Conservation (phyloP, 1,140 invertebrate genomes). For the Rhopalosiphum padi region DNA sequence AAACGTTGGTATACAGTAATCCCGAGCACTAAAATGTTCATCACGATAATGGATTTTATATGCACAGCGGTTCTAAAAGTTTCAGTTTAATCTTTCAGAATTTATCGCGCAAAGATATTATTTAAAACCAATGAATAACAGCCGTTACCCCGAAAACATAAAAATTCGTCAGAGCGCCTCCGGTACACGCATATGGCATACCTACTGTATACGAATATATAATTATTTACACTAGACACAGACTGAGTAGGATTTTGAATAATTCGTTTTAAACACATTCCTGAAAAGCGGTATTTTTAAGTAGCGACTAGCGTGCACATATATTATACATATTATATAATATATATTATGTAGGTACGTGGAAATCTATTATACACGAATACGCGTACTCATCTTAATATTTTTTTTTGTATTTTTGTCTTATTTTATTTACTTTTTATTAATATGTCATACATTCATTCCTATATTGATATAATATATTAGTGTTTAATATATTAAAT, state of each 20-base stretch:
- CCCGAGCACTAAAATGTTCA: neutral
- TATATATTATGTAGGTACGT: neutral
- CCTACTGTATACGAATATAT: no score
- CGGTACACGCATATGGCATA: neutral
- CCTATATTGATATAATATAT: no score
- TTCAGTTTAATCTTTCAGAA: constrained; percentile 15
- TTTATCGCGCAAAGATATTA: neutral
- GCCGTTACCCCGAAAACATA: neutral
- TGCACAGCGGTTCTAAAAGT: neutral
- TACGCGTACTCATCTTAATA: no score
- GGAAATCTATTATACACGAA: neutral
- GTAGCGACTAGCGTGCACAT: neutral
- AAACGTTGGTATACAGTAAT: constrained; percentile 10
- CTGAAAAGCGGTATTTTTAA: neutral
- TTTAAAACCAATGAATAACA: constrained; percentile 5
- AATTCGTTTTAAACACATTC: neutral
- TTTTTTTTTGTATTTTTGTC: no score
- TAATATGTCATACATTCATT: no score
- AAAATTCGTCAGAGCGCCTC: neutral
- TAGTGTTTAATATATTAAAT: no score
- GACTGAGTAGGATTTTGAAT: neutral
- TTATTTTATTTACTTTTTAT: no score
- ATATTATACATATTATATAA: neutral
- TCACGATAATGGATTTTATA: constrained; percentile 16
- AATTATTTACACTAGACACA: neutral